Conservation (phyloP, 2,888 invertebrate species). For the Drosophila kambysellisi region DNA sequence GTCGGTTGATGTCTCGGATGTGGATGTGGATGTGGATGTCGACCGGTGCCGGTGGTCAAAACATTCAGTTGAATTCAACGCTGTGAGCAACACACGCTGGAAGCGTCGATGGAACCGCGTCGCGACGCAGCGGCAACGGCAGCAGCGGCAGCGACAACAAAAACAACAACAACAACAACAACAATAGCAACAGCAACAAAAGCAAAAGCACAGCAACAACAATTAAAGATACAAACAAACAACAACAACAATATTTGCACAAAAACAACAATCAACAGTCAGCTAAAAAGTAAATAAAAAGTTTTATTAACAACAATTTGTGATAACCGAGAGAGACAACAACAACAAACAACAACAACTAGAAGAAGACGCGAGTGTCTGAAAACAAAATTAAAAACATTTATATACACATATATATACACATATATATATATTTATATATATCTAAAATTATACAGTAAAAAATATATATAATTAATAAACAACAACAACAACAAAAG, state of each 20-base stretch:
- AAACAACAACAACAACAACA: conserved; percentile 28
- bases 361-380: conserved; percentile 53
- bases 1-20: conserved; percentile 66
- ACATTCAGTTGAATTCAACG: conserved; percentile 74
- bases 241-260: conserved; percentile 34
- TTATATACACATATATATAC: conserved; percentile 37
- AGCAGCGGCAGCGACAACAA: conserved; percentile 50
- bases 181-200: conserved; percentile 14
- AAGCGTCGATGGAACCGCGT: conserved; percentile 70
- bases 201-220: conserved; percentile 17
- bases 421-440: conserved; percentile 17
- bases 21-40: conserved; percentile 60
- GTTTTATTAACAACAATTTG: conserved; percentile 63
- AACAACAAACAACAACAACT: conserved; percentile 40
- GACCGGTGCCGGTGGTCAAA: conserved; percentile 73
- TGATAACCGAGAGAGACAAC: conserved; percentile 59
- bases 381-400: conserved; percentile 43
- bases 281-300: conserved; percentile 29
- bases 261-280: conserved; percentile 28
- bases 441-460: conserved; percentile 49
- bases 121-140: conserved; percentile 63
- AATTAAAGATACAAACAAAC: conserved; percentile 25
- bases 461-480: conserved; percentile 43
- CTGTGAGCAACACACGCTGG: conserved; percentile 72
- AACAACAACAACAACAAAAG: conserved; percentile 26